Evolutionary conservation across 1,140 invertebrate genomes (phyloP), one percentile per base, ranked within the genome.

Genomic region (Zaprionus taronus): DNA sequence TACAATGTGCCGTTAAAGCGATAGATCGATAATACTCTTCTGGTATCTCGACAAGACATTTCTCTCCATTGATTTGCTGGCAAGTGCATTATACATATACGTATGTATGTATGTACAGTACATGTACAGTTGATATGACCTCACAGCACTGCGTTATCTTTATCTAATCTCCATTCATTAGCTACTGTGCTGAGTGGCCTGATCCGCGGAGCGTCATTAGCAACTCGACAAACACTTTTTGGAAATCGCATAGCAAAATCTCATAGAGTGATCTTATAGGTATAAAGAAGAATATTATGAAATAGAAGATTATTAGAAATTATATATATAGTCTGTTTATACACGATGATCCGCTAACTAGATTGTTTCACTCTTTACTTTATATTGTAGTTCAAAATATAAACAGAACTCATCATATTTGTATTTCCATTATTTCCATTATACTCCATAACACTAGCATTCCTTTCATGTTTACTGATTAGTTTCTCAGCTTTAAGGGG

Each of bases 91-190:
- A 34, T 11, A 51, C 9, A 7, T 12, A 24, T 6, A 26, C 26
- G 7, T 7, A 3, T 5, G 22, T 36, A 36, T 14, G 17, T 51
- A 51, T 22, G 4, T 51, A 2, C 20, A 28, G 6, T 24, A 28
- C 26, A 28, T 55, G 15, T 51, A 51, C 47, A 56, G 5, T 28
- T 56, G 15, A 56, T n/a, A 55, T 36, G 64, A 67, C 38, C 56
- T 58, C 57, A n/a, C 22, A 56, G 26, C n/a, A 31, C n/a, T 41
- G 47, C 15, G 47, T 73, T 56, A 57, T 22, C 49, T 74, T 57
- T 74, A 69, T 74, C 72, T 74, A 62, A 74, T 74, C 72, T 69
- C 26, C 47, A 34, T 47, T 47, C 57, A 57, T 58, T 20, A 17
- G 36, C 58, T 36, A 53, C 57, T 49, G 64, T 47, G 49, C 5